These are phyloP conservation scores for Helicolenus hilgendorfi DNA, from an alignment of 2,797 vertebrate genomes.

Conservation along the genomic window DNA sequence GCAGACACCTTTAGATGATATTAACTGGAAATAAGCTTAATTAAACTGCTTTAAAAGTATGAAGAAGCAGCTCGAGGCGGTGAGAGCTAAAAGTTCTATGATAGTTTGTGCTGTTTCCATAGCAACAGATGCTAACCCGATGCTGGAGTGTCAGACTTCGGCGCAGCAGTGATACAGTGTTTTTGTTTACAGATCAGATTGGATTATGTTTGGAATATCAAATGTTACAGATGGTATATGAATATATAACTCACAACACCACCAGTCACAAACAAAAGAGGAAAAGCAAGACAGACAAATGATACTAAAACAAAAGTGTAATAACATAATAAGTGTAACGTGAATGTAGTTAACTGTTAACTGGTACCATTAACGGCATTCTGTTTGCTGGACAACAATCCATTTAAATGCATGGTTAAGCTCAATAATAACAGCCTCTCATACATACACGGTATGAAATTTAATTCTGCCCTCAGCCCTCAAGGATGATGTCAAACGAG, in stretches of 20 bases:
- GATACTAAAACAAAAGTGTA: neutral
- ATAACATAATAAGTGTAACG: neutral
- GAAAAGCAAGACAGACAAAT: neutral
- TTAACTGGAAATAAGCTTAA: conserved; percentile 20
- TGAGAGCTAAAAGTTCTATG: conserved; percentile 6
- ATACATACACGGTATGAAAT: neutral
- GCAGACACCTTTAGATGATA: neutral
- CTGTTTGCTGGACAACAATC: neutral
- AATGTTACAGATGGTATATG: neutral
- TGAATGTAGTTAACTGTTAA: neutral
- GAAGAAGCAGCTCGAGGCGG: conserved; percentile 7
- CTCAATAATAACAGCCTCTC: neutral
- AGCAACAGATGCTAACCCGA: conserved; percentile 39
- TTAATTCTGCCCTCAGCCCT: neutral
- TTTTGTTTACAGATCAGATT: conserved; percentile 19
- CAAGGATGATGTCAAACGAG: neutral
- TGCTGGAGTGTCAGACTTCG: conserved; percentile 4
- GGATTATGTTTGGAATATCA: neutral
- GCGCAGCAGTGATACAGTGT: neutral
- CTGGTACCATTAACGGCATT: neutral
- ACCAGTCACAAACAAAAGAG: neutral
- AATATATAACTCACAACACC: neutral
- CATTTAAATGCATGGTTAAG: neutral
- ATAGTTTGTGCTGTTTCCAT: conserved; percentile 53
- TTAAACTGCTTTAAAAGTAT: neutral